Base-by-base conservation (phyloP, 2,113 vertebrate species). In the Psittacara wagleri region DNA sequence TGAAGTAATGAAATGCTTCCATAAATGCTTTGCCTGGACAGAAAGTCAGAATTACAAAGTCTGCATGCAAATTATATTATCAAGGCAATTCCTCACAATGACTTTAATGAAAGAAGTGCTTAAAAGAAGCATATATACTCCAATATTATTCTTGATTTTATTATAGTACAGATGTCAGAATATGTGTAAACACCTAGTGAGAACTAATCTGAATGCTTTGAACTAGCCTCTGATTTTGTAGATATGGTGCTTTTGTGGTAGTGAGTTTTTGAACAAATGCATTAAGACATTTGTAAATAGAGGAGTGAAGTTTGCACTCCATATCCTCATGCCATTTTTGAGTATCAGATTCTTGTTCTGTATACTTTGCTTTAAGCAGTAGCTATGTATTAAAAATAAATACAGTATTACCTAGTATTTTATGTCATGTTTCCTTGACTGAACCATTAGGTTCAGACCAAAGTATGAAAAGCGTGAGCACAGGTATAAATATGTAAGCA, bases 1-100 rank as follows among this genome's bases (percentile, higher is more conserved):
- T 81, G 83, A 88, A 88, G 55, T 88, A 94, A 94, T 93, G 74
- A 96, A 95, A 83, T 87, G 35, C 66, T 94, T 87, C 93, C 84
- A 94, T 68, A 94, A 92, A 69, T 59, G 35, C 49, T 77, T 75
- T 88, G 33, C 17, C 87, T 90, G 39, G 37, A 24, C 43, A n/a
- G 54, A 67, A 88, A 92, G 68, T 77, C 75, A 59, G 76, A 95
- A 70, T 90, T 3, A 90, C 82, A 41, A 86, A 85, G 63, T 57
- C 49, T 84, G 44, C 41, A 23, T 85, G 52, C 48, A 79, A 89
- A 79, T 92, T 68, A 35, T 68, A 5, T 88, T 83, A 81, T 93
- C 88, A 80, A 77, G 82, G 43, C 79, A 72, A 62, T 86, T 83
- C 55, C 39, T 90, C 49, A 86, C 28, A 62, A 81, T 29, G 75